Evolutionary conservation across 2,888 invertebrate species (phyloP).

Genomic region (Nipponacmea schrenckii): DNA sequence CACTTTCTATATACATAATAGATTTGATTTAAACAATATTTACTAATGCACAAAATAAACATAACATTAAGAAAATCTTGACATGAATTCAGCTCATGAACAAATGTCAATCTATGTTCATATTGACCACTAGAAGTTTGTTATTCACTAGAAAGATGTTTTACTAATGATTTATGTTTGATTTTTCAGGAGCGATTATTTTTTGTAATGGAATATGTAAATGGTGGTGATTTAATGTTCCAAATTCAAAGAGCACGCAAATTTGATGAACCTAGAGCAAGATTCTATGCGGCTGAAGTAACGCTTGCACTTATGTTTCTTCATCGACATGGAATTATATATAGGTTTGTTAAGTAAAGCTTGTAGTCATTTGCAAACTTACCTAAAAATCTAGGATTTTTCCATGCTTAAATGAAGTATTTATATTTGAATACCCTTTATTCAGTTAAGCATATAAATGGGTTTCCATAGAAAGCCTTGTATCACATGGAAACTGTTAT

Average conservation of each 20-base stretch:
- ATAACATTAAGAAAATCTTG: too few species aligned
- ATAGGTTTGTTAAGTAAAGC: constrained; percentile 72
- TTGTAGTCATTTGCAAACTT: too few species aligned
- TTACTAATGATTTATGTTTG: neutral
- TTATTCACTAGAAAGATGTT: too few species aligned
- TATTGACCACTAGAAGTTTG: too few species aligned
- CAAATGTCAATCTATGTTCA: too few species aligned
- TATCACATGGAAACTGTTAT: neutral
- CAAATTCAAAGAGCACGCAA: constrained; percentile 98
- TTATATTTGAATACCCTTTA: too few species aligned
- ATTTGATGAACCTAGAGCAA: constrained; percentile 93
- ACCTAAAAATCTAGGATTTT: neutral
- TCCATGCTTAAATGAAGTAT: neutral
- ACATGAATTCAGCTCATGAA: too few species aligned
- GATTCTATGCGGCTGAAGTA: constrained; percentile 98
- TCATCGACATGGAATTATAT: constrained; percentile 95
- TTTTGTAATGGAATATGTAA: constrained; percentile 99
- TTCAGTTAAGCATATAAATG: too few species aligned
- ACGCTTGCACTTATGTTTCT: constrained; percentile 97
- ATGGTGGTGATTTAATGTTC: constrained; percentile 92
- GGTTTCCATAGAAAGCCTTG: too few species aligned
- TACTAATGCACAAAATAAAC: too few species aligned
- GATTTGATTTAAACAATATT: too few species aligned
- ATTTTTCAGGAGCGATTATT: constrained; percentile 83
- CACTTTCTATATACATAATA: too few species aligned